phyloP scores from a whole-genome alignment of 1,140 invertebrate genomes.

The Lordiphosa collinella region DNA sequence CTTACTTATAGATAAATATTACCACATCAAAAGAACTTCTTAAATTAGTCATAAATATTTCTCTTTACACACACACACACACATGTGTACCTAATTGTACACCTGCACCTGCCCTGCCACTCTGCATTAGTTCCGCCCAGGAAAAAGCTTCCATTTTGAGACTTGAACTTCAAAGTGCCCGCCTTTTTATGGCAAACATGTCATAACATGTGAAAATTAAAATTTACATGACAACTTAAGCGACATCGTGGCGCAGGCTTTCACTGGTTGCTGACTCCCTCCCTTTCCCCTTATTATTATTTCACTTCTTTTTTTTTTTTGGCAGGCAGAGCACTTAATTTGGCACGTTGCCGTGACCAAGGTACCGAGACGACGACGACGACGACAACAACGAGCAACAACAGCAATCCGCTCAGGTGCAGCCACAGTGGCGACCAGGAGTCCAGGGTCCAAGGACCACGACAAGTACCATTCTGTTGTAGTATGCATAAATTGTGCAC shows the following conservation, averaged over 20 bases:
- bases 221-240: conserved; percentile 75
- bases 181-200: conserved; percentile 31
- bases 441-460: conserved; percentile 11
- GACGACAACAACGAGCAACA: conserved; percentile 25
- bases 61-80: too few species aligned
- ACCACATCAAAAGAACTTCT: too few species aligned
- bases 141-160: too few species aligned
- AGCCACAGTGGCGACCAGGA: conserved; percentile 59
- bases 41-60: too few species aligned
- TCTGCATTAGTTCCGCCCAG: too few species aligned
- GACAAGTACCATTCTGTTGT: conserved; percentile 54
- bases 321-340: conserved; percentile 66
- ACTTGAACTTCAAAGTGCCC: conserved; percentile 44
- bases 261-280: conserved; percentile 8
- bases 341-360: conserved; percentile 65
- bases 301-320: conserved; percentile 11
- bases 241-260: conserved; percentile 32
- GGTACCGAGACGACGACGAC: conserved; percentile 34
- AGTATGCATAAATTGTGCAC: conserved; percentile 64
- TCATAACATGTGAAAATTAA: conserved; percentile 74
- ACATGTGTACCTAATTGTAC: too few species aligned
- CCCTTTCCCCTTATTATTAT: conserved; percentile 4
- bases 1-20: too few species aligned
- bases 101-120: too few species aligned
- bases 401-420: conserved; percentile 44